Conservation (phyloP, 2,888 invertebrate species). For the Sinohyriopsis cumingii region DNA sequence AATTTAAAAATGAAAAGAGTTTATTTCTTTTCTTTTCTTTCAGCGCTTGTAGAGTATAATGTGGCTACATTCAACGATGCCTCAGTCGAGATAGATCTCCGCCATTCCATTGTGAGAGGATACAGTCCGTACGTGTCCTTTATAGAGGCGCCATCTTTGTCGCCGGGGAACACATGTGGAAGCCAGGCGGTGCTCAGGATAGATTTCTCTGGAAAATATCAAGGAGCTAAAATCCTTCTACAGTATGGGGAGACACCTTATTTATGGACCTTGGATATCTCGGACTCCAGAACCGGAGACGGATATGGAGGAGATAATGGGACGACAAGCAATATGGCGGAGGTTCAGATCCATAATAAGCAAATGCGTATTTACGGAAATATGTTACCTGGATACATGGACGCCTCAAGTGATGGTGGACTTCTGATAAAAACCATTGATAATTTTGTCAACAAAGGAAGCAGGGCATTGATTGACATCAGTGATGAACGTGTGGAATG, state of each 20-base stretch:
- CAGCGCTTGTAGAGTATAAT: neutral
- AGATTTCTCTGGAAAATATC: conserved; percentile 61
- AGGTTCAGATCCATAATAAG: conserved; percentile 65
- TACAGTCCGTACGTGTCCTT: conserved; percentile 65
- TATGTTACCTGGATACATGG: conserved; percentile 62
- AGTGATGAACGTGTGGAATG: conserved; percentile 64
- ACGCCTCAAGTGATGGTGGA: conserved; percentile 65
- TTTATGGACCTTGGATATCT: conserved; percentile 67
- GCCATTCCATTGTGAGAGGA: conserved; percentile 61
- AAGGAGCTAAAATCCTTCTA: conserved; percentile 53
- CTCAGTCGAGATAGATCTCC: conserved; percentile 61
- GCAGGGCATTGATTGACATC: conserved; percentile 49
- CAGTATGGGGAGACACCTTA: conserved; percentile 63
- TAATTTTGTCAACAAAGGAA: conserved; percentile 59
- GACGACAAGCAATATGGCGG: conserved; percentile 65
- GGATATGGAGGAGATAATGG: conserved; percentile 65
- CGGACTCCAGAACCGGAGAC: conserved; percentile 64
- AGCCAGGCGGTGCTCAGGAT: conserved; percentile 65
- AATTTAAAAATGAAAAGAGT: no score
- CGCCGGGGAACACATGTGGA: conserved; percentile 41
- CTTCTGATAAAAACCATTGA: conserved; percentile 63
- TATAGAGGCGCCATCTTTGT: conserved; percentile 49
- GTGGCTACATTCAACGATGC: conserved; percentile 30
- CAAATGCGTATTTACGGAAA: conserved; percentile 69
- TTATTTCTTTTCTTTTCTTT: neutral